Evolutionary conservation across 2,113 vertebrate genomes (phyloP).

Genomic region (Onychostruthus taczanowskii): DNA sequence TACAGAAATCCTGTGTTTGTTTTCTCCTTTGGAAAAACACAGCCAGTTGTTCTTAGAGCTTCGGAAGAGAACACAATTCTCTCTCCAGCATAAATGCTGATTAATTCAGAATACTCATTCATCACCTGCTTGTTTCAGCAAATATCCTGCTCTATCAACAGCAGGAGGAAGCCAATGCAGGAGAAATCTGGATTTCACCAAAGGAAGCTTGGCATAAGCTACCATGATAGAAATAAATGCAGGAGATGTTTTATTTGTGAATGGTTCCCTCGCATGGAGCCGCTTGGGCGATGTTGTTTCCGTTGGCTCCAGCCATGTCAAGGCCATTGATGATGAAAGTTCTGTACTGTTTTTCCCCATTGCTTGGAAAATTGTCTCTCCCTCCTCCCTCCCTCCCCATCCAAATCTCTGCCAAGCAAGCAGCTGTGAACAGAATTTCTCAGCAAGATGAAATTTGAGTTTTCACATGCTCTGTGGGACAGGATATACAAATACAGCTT

Average conservation of each 20-base stretch:
- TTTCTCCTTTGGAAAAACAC: background rate
- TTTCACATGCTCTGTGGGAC: background rate
- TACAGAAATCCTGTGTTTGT: background rate
- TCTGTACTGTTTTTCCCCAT: constrained; percentile 47
- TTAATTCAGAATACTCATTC: background rate
- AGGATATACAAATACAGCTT: background rate
- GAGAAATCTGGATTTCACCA: constrained; percentile 4
- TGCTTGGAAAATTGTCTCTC: constrained; percentile 37
- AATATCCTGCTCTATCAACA: constrained; percentile 49
- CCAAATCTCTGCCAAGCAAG: constrained; percentile 39
- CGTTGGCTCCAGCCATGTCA: constrained; percentile 23
- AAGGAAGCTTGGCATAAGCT: constrained; percentile 28
- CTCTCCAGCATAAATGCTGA: background rate
- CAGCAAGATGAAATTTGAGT: background rate
- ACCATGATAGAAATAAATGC: background rate
- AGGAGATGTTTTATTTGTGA: constrained; percentile 1
- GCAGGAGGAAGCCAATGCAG: background rate
- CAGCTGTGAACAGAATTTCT: constrained; percentile 56
- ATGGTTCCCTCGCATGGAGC: background rate
- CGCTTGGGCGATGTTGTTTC: constrained; percentile 30
- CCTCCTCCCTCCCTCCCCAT: background rate
- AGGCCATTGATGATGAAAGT: constrained; percentile 59
- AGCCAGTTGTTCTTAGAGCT: background rate
- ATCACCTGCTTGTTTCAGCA: background rate
- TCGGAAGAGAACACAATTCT: background rate